Percentiles rank a stretch among this genome's conserved stretches.
Conservation (phyloP, 1,140 invertebrate species). For the Glossosoma conforme region DNA sequence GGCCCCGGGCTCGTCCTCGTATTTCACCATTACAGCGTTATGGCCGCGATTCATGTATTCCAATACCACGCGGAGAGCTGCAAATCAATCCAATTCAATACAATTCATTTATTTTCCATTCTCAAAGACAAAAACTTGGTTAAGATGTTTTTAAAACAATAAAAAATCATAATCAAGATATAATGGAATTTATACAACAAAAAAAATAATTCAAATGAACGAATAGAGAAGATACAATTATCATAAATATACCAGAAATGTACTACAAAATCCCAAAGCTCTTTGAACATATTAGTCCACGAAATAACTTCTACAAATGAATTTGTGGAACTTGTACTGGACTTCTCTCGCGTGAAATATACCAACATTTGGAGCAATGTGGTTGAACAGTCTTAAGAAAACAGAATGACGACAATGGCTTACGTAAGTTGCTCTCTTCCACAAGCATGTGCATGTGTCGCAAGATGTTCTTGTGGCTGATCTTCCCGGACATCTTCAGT, state of each 20-base stretch:
- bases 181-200: not conserved
- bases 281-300: not conserved
- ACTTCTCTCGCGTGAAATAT: not conserved
- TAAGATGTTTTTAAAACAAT: not conserved
- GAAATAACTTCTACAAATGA: not conserved
- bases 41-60: not conserved
- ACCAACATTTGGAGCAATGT: not conserved
- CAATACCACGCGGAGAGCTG: not conserved
- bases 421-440: not conserved
- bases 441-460: not conserved
- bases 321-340: not conserved
- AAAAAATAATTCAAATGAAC: not conserved
- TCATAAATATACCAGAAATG: not conserved
- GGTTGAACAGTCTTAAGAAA: not conserved
- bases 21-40: not conserved
- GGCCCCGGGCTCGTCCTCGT: not conserved
- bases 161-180: not conserved
- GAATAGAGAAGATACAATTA: not conserved
- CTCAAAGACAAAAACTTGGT: not conserved
- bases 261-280: not conserved
- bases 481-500: not conserved
- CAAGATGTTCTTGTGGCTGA: constrained; percentile 17
- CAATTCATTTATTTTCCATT: too few relatives aligned
- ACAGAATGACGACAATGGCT: not conserved
- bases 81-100: not conserved